Base-by-base conservation (phyloP, 1,140 invertebrate species). In the Drosophila mauritiana region DNA sequence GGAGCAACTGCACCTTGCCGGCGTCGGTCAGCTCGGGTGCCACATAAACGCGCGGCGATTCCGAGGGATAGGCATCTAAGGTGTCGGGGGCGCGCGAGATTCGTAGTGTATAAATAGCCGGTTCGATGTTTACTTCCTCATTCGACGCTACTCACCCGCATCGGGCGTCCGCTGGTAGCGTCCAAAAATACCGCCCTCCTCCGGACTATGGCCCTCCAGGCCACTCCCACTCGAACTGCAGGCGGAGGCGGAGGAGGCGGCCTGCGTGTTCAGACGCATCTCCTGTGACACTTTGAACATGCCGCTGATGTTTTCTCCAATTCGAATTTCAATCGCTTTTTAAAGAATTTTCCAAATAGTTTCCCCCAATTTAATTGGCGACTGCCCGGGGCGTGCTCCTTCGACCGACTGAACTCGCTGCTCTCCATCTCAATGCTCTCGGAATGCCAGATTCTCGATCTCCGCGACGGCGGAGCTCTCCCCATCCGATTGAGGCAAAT, bases 271-370 rank as follows among this genome's bases (percentile, higher is more conserved):
- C 12, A 92, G 64, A 57, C 84, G 91, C 53, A 92, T 90, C 73
- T 92, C 90, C 75, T 92, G 91, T 54, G 91, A 92, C 74, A 91
- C 81, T 78, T 80, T 85, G 54, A 91, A 92, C 91, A 92, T 92
- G 58, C 79, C 76, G 52, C 54, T 37, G 62, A 57, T 79, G 11
- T 48, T 52, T 53, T 49, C 15, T 8, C 6, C 31, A 10, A 31
- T 31, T 10, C 2, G 20, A 61, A 36, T 53, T 45, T 52, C 20
- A 15, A 20, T 62, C 78, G 55, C 20, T 49, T 11, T 77, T 73
- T 39, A 7, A 42, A 69, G 46, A 27, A 10, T 6, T 64, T 73
- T 58, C 48, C 25, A 67, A 79, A 73, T 76, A 62, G 46, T 73
- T 69, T 49, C 45, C 48, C 36, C 67, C 54, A 78, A 46, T 76